Percentiles rank a stretch among this genome's conserved stretches.
These are phyloP conservation scores for Clepsis dumicolana DNA, from an alignment of 2,888 invertebrate species.

Conservation along the genomic window DNA sequence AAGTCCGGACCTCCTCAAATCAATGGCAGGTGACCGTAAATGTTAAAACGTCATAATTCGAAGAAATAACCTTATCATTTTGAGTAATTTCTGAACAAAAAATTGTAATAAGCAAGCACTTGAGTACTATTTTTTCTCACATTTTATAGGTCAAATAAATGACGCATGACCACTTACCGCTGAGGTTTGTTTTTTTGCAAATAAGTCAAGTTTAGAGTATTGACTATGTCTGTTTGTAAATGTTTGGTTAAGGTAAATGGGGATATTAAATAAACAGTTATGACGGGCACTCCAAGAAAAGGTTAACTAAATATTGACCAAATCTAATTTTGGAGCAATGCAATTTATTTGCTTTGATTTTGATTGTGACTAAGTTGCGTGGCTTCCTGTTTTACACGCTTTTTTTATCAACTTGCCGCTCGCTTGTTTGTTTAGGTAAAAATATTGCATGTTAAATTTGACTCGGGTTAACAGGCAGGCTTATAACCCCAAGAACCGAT, in stretches of 20 bases:
- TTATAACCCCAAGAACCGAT: no score
- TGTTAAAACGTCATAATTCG: no score
- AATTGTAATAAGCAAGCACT: background rate
- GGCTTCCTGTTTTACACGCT: background rate
- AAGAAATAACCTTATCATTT: background rate
- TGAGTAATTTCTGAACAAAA: background rate
- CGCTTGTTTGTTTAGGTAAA: no score
- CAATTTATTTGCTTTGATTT: background rate
- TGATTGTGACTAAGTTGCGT: background rate
- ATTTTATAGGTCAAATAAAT: slow-evolving; percentile 73
- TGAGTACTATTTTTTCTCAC: slow-evolving; percentile 52
- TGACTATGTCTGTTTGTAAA: slow-evolving; percentile 26
- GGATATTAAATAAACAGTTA: background rate
- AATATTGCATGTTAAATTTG: no score
- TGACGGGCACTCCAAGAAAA: slow-evolving; percentile 5
- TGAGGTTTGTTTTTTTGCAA: slow-evolving; percentile 46
- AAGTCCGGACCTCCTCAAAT: no score
- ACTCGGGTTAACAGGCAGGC: no score
- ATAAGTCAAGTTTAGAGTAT: slow-evolving; percentile 30
- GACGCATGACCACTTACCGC: slow-evolving; percentile 57
- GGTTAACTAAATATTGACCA: background rate
- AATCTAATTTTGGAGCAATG: background rate
- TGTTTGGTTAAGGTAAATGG: slow-evolving; percentile 24
- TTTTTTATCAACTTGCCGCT: no score
- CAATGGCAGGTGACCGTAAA: no score